Base-by-base conservation (phyloP, 2,797 vertebrate species). In the Arnoldichthys spilopterus region DNA sequence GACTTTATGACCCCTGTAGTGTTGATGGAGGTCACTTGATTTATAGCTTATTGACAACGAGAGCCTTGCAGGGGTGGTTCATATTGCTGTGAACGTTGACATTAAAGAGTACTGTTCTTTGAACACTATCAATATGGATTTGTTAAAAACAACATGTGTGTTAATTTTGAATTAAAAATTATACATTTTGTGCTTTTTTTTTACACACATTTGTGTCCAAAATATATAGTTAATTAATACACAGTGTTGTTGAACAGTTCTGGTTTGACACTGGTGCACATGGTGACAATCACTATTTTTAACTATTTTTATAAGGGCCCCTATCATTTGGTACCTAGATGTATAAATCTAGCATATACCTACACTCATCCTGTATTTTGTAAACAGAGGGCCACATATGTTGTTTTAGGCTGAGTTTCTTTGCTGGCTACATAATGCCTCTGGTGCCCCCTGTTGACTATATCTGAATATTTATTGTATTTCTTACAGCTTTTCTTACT, bases 391-490 rank as follows among this genome's bases (percentile, higher is more conserved):
- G n/a, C 45, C 49, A 53, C 13, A 69, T 22, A 34, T 8, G 1
- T 30, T 30, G 16, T 9, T 43, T 26, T 0, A 45, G 3, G 22
- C 18, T 28, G 22, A 61, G 20, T 40, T 9, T 43, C n/a, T 24
- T n/a, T 37, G 18, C n/a, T 34, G 20, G 2, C 45, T 32, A 43
- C 4, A 62, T 4, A 58, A 54, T 37, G 67, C 30, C 15, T 83
- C 0, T 77, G 28, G n/a, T 28, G 62, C 81, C 72, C 78, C 68
- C 81, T 80, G 56, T 56, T 72, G 81, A 49, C 59, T 45, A n/a
- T 54, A 45, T 9, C 63, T 11, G n/a, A n/a, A n/a, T n/a, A n/a
- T n/a, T n/a, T n/a, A n/a, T n/a, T n/a, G n/a, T n/a, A n/a, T n/a
- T n/a, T n/a, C n/a, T n/a, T n/a, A n/a, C n/a, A n/a, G n/a, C n/a